These are phyloP conservation scores for Xenentodon cancila DNA, from an alignment of 2,797 vertebrate genomes.

Conservation along the genomic window DNA sequence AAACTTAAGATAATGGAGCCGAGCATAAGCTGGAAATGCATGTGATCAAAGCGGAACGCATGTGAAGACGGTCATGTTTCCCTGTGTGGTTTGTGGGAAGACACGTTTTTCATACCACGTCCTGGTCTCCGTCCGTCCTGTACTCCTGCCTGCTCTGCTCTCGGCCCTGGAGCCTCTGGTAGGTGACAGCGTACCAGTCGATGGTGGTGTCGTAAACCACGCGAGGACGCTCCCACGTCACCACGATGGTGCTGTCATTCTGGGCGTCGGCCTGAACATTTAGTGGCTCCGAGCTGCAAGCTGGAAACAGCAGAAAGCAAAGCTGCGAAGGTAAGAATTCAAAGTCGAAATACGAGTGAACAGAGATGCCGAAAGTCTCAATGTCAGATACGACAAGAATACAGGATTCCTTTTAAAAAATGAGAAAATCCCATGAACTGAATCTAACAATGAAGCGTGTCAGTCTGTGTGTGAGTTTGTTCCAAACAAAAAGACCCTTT, in stretches of 20 bases:
- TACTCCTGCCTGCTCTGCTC: slow-evolving; percentile 89
- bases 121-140: slow-evolving; percentile 97
- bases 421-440: too few relatives aligned
- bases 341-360: too few relatives aligned
- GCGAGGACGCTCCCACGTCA: slow-evolving; percentile 94
- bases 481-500: slow-evolving; percentile 31
- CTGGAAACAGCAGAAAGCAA: slow-evolving; percentile 67
- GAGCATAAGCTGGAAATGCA: slow-evolving; percentile 7
- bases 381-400: too few relatives aligned
- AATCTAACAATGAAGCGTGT: background rate
- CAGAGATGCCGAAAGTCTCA: too few relatives aligned
- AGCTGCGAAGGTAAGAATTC: too few relatives aligned
- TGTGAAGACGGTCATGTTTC: too few relatives aligned
- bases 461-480: slow-evolving; percentile 28
- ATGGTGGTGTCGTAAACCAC: slow-evolving; percentile 92
- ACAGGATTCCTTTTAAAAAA: too few relatives aligned
- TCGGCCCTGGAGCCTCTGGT: slow-evolving; percentile 89
- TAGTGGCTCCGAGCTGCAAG: slow-evolving; percentile 94
- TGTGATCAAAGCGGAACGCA: background rate
- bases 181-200: slow-evolving; percentile 93
- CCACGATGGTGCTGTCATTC: slow-evolving; percentile 94
- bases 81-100: background rate
- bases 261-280: slow-evolving; percentile 93
- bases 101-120: slow-evolving; percentile 85
- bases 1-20: too few relatives aligned